These are phyloP conservation scores for Siniperca undulata DNA, from an alignment of 2,797 vertebrate species.

Conservation along the genomic window DNA sequence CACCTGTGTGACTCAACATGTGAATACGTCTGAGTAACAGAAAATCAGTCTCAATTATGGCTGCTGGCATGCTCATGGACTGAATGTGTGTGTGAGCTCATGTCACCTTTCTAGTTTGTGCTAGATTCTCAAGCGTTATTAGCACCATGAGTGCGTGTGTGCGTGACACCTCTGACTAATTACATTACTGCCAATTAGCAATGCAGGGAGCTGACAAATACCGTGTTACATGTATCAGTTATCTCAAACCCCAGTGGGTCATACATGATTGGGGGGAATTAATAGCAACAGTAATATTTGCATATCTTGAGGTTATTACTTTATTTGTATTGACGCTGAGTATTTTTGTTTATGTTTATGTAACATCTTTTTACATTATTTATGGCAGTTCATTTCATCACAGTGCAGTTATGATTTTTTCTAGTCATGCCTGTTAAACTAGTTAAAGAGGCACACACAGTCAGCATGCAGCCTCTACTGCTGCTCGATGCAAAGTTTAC, in stretches of 20 bases:
- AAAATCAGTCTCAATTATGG: slow-evolving; percentile 37
- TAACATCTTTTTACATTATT: background rate
- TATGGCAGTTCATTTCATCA: background rate
- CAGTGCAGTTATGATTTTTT: background rate
- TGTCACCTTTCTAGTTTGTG: background rate
- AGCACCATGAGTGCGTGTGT: slow-evolving; percentile 2
- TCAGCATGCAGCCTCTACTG: background rate
- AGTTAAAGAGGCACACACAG: background rate
- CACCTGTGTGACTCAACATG: background rate
- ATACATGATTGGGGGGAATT: slow-evolving; percentile 16
- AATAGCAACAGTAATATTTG: background rate
- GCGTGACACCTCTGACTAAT: slow-evolving; percentile 40
- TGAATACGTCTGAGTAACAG: background rate
- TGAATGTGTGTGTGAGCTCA: slow-evolving; percentile 1
- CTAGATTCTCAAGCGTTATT: slow-evolving; percentile 14
- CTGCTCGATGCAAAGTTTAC: background rate
- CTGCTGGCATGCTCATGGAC: background rate
- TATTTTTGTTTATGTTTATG: background rate
- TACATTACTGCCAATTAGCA: slow-evolving; percentile 52
- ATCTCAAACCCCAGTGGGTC: slow-evolving; percentile 6
- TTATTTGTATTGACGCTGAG: background rate
- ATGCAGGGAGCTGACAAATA: slow-evolving; percentile 38
- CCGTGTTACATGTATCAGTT: slow-evolving; percentile 35
- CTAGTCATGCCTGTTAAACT: background rate
- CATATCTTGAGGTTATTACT: background rate